These are phyloP conservation scores for Subanguina moxae DNA, from an alignment of 1,140 invertebrate genomes.

Conservation along the genomic window DNA sequence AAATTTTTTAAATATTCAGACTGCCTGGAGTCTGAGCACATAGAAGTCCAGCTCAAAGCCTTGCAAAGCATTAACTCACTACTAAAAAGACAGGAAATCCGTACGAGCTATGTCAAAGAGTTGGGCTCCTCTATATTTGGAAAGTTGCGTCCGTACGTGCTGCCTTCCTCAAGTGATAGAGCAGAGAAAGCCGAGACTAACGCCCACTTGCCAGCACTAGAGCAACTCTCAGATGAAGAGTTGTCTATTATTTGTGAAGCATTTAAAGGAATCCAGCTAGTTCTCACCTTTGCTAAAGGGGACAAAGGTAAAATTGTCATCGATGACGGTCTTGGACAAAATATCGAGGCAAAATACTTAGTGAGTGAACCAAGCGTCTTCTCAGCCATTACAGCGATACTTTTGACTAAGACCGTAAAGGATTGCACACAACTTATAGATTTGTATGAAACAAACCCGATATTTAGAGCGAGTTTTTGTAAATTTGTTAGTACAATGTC, in stretches of 20 bases:
- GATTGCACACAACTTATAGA: too few species aligned
- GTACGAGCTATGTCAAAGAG: slow-evolving; percentile 38
- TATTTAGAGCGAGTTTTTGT: slow-evolving; percentile 39
- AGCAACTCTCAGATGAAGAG: slow-evolving; percentile 35
- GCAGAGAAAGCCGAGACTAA: slow-evolving; percentile 12
- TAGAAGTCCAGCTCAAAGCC: slow-evolving; percentile 73
- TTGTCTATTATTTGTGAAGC: slow-evolving; percentile 52
- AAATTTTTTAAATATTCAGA: too few species aligned
- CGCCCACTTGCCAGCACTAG: slow-evolving; percentile 40
- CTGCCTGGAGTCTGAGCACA: slow-evolving; percentile 73
- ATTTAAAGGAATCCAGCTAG: slow-evolving; percentile 69
- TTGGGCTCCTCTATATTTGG: slow-evolving; percentile 44
- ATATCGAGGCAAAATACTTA: too few species aligned
- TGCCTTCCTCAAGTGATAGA: slow-evolving; percentile 4
- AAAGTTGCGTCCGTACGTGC: slow-evolving; percentile 43
- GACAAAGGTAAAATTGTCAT: slow-evolving; percentile 72
- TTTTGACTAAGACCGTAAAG: too few species aligned
- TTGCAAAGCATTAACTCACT: slow-evolving; percentile 74
- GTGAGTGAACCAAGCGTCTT: too few species aligned
- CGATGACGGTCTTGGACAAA: too few species aligned
- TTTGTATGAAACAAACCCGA: too few species aligned
- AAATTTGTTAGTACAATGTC: slow-evolving; percentile 44
- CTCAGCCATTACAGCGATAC: too few species aligned
- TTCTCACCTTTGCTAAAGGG: slow-evolving; percentile 70
- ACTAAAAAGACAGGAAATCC: slow-evolving; percentile 65